Percentiles rank a stretch among this genome's conserved stretches.
phyloP scores from a whole-genome alignment of 2,797 vertebrate genomes.

The Leptodactylus fallax region DNA sequence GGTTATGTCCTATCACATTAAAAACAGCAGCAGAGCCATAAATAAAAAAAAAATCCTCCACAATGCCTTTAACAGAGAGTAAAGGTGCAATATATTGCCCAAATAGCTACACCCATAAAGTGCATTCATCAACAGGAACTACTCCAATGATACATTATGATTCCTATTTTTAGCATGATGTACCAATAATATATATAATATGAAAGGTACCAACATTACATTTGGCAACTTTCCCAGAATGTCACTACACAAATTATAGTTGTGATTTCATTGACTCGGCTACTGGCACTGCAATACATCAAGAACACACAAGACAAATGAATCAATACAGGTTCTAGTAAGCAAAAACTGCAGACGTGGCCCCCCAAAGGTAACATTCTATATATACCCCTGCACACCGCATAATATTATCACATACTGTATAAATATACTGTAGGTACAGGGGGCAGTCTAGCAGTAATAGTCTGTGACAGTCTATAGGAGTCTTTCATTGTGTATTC shows the following conservation, averaged over 20 bases:
- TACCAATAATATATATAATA: constrained; percentile 34
- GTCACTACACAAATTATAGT: constrained; percentile 28
- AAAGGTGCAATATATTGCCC: not conserved
- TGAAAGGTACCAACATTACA: constrained; percentile 20
- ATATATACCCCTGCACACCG: not conserved
- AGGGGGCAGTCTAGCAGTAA: too few species aligned
- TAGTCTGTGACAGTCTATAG: too few species aligned
- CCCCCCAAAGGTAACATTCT: not conserved
- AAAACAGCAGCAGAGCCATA: too few species aligned
- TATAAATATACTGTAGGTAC: too few species aligned
- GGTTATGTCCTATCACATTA: too few species aligned
- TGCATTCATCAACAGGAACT: not conserved
- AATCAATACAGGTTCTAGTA: constrained; percentile 10
- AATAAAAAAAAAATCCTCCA: too few species aligned
- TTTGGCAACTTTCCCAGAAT: constrained; percentile 47
- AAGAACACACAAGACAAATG: constrained; percentile 6
- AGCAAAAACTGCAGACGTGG: not conserved
- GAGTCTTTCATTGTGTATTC: too few species aligned
- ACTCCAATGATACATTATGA: not conserved
- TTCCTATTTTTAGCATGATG: constrained; percentile 40
- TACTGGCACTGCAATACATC: constrained; percentile 2
- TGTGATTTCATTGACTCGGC: constrained; percentile 37
- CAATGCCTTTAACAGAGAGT: too few species aligned
- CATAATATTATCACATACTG: not conserved
- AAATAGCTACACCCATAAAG: not conserved